Evolutionary conservation across 2,888 invertebrate species (phyloP).

Genomic region (Hypsopygia costalis): DNA sequence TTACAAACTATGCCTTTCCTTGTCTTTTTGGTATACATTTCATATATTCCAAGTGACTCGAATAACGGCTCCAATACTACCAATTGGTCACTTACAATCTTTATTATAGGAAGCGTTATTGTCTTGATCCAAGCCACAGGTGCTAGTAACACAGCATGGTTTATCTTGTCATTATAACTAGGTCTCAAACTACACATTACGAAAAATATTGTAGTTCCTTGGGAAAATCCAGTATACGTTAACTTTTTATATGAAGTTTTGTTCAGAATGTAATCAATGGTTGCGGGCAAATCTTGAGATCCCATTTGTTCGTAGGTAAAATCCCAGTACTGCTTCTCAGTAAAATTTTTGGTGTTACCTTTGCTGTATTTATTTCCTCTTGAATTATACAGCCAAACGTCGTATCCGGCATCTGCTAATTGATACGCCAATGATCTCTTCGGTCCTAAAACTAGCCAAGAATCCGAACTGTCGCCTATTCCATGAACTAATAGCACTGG

Average conservation of each 20-base stretch:
- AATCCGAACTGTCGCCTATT: slow-evolving; percentile 64
- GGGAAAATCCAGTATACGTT: slow-evolving; percentile 65
- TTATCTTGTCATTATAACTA: slow-evolving; percentile 58
- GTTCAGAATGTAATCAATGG: slow-evolving; percentile 52
- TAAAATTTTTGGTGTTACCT: slow-evolving; percentile 38
- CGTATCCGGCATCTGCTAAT: slow-evolving; percentile 51
- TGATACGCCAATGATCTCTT: slow-evolving; percentile 50
- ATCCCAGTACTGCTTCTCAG: slow-evolving; percentile 52
- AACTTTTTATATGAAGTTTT: slow-evolving; percentile 38
- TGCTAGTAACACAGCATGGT: slow-evolving; percentile 56
- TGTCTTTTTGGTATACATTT: slow-evolving; percentile 45
- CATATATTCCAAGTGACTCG: slow-evolving; percentile 42
- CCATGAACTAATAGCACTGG: slow-evolving; percentile 62
- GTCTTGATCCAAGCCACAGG: slow-evolving; percentile 56
- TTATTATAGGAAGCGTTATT: slow-evolving; percentile 46
- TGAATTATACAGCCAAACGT: slow-evolving; percentile 63
- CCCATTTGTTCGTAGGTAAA: slow-evolving; percentile 70
- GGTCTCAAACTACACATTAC: slow-evolving; percentile 57
- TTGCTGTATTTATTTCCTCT: slow-evolving; percentile 67
- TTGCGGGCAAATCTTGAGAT: slow-evolving; percentile 54
- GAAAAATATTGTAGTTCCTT: slow-evolving; percentile 62
- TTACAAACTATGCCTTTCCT: slow-evolving; percentile 50
- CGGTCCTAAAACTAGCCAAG: slow-evolving; percentile 61
- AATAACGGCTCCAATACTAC: slow-evolving; percentile 31
- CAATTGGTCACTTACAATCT: slow-evolving; percentile 38